Evolutionary conservation across 2,888 invertebrate species (phyloP), one percentile per base, ranked within the genome.

Genomic region (Flabesymbios commensalis): DNA sequence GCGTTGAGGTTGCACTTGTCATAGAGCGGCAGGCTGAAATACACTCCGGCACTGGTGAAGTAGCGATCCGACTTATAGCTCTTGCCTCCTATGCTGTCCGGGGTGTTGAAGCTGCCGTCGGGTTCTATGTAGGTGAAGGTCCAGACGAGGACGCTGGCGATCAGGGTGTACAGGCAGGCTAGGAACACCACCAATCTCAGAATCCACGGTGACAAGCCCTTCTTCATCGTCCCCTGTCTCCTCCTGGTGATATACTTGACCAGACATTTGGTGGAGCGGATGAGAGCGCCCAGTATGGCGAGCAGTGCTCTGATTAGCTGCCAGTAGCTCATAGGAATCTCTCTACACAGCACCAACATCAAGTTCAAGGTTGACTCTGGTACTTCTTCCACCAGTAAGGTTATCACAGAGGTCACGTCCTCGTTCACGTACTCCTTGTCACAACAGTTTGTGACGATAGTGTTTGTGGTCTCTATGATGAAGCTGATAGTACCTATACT

Each of bases 1-100:
- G 29, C 7, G 49, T 26, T 14, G n/a, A n/a, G n/a, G 31, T 57
- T 29, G 26, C 60, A 60, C 4, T 33, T 2, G 17, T 3, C 57
- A 22, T 74, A 67, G 3, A 67, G 10, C 2, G 71, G 70, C 52
- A 73, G 74, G 57, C 73, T 70, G 54, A 75, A 71, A 58, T 69
- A 75, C 19, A 75, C 65, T 47, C 75, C 74, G 28, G 72, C 71
- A 57, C 74, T 72, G 19, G 71, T 56, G 59, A 78, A 75, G 60
- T 78, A 78, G 10, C 74, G 68, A 39, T 70, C 63, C 47, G 75
- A 74, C 48, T 76, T 66, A 65, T 68, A 75, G 32, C 65, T 61
- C n/a, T 72, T 75, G 17, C 72, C 65, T 22, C 76, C 59, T 1
- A 75, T 42, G 24, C 70, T 68, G 19, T 69, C 64, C 1, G 75